Evolutionary conservation across 2,113 vertebrate species (phyloP).

Genomic region (Xenus cinereus): DNA sequence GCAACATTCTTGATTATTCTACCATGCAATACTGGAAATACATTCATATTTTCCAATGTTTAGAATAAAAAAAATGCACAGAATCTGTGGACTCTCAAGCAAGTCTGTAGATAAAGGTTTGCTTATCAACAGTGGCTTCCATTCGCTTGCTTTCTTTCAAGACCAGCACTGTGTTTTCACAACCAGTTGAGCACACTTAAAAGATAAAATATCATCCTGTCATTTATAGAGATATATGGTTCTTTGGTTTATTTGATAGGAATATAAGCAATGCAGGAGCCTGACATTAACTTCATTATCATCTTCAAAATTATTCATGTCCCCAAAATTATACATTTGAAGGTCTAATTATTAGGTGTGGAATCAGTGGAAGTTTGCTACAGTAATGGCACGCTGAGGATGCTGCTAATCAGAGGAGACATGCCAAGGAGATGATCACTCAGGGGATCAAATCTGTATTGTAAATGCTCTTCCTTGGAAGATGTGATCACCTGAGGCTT

Average conservation of each 20-base stretch:
- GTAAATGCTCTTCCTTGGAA: not conserved
- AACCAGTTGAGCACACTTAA: not conserved
- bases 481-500: not conserved
- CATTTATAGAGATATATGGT: not conserved
- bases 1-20: not conserved
- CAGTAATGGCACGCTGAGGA: not conserved
- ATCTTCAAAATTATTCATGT: not conserved
- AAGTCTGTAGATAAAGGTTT: not conserved
- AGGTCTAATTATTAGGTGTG: not conserved
- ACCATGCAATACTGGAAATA: not conserved
- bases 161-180: not conserved
- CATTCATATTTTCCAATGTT: not conserved
- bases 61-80: not conserved
- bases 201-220: not conserved
- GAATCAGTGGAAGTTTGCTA: not conserved
- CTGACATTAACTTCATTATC: not conserved
- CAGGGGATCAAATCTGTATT: not conserved
- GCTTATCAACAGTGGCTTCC: not conserved
- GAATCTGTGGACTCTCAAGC: not conserved
- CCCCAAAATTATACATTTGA: not conserved
- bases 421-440: not conserved
- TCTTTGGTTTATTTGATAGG: not conserved
- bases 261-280: not conserved
- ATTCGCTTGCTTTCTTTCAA: not conserved
- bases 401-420: not conserved